Conservation (phyloP, 37 sponge, comb jelly and placozoan genomes). For the Axinella damicornis region DNA sequence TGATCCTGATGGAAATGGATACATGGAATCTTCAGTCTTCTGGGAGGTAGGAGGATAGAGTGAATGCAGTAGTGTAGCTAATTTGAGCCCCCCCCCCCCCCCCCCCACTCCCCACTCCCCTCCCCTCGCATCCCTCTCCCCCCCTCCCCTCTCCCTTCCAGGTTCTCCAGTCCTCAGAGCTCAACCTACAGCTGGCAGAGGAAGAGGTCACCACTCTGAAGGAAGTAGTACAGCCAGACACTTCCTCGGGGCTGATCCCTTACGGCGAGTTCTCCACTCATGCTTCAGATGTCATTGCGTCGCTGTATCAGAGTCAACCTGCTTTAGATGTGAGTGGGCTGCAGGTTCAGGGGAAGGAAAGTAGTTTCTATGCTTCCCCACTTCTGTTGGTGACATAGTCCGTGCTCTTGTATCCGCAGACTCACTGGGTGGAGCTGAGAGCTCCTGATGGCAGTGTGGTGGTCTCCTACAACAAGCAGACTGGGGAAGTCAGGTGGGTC, state of each 20-base stretch:
- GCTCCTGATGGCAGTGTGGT: constrained; percentile 37
- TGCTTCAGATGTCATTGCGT: constrained; percentile 41
- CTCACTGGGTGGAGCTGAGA: constrained; percentile 48
- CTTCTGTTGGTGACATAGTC: no score
- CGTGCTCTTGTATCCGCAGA: not conserved
- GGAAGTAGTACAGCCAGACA: constrained; percentile 24
- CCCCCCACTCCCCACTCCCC: no score
- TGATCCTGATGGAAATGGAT: constrained; percentile 55
- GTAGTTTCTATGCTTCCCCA: no score
- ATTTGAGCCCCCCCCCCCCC: not conserved
- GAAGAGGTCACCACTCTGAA: constrained; percentile 49
- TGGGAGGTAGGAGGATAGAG: constrained; percentile 43
- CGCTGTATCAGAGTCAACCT: constrained; percentile 51
- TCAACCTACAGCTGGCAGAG: constrained; percentile 51
- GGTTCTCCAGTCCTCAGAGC: constrained; percentile 48
- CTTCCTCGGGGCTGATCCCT: constrained; percentile 28
- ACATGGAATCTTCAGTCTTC: constrained; percentile 17
- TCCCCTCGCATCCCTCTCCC: no score
- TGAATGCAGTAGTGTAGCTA: no score
- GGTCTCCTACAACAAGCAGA: constrained; percentile 68
- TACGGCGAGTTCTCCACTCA: constrained; percentile 57
- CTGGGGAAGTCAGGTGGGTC: constrained; percentile 52
- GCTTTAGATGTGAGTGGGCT: constrained; percentile 14
- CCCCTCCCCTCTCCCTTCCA: not conserved
- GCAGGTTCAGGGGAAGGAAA: no score